Base-by-base conservation (phyloP, 2,888 invertebrate species). In the Meliscaeva auricollis region DNA sequence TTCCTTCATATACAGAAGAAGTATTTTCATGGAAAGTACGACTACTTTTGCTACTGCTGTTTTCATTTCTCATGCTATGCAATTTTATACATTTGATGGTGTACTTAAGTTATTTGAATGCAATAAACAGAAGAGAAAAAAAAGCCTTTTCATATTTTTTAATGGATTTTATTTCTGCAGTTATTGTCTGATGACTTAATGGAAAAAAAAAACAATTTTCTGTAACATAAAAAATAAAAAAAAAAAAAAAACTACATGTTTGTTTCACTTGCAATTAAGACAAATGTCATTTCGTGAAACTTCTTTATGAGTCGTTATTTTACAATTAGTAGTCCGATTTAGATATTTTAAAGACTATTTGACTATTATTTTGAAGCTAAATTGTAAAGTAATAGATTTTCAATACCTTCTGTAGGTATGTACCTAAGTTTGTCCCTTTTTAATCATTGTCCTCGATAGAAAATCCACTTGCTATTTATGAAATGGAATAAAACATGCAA, bases 251-350 rank as follows among this genome's bases (percentile, higher is more conserved):
- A 26, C 32, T 44, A 35, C 11, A 30, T 44, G 15, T 74, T 35
- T 62, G 46, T 66, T 58, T 75, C 48, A 38, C 64, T 56, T 46
- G 76, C 60, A 62, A 73, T 73, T 73, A 73, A 44, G 48, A 62
- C 8, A 50, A 64, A 62, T 35, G 44, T 48, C 62, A 62, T 22
- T 35, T 46, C 69, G n/a, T 48, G 3, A 41, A 41, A 56, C 32
- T 56, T 64, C 56, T 22, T 69, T 74, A 44, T 9, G 44, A 62
- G 32, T 78, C 54, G 56, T 78, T 66, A 58, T 17, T 58, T 78
- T 15, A 3, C 56, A n/a, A 56, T 72, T 48, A 56, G 20, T 22
- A 11, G 11, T 22, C 9, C 20, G 15, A 41, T 13, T n/a, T n/a
- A n/a, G 38, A 22, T n/a, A 1, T 35, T 38, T 22, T 20, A 58